Conservation (phyloP, 2,797 vertebrate species). For the Dipus sagitta region DNA sequence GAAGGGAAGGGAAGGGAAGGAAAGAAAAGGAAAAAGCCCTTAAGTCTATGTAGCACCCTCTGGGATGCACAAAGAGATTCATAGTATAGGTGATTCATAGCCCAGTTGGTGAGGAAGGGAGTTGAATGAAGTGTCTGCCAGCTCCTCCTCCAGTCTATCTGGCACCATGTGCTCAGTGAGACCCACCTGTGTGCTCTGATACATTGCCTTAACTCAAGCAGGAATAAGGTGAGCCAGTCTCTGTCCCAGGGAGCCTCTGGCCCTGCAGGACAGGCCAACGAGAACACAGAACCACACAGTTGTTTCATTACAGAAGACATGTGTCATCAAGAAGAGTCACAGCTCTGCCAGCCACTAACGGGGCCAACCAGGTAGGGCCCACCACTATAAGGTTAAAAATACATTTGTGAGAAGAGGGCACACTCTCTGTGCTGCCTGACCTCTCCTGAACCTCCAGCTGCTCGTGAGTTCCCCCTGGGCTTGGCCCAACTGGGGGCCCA, state of each 20-base stretch:
- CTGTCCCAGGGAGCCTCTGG: neutral
- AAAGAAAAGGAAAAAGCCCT: neutral
- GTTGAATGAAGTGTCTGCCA: neutral
- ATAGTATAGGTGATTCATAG: too few species aligned
- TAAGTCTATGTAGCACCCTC: neutral
- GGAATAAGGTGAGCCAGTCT: fast-evolving
- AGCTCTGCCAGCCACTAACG: neutral
- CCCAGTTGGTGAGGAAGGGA: neutral
- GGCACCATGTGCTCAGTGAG: neutral
- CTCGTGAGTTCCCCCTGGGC: too few species aligned
- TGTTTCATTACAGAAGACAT: neutral
- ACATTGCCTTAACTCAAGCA: neutral
- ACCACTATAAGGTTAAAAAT: too few species aligned
- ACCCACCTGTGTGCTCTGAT: neutral
- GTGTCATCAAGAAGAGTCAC: neutral
- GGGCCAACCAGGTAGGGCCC: too few species aligned
- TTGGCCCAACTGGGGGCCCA: too few species aligned
- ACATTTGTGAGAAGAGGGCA: too few species aligned
- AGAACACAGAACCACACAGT: neutral
- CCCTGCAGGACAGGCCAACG: neutral
- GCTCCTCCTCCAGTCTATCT: neutral
- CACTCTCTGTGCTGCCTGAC: too few species aligned
- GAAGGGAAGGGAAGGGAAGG: neutral
- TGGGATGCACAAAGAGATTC: neutral
- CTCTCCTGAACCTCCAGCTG: too few species aligned